Evolutionary conservation across 30 jellyfish, hydroid and myxozoan species (phyloP).

Genomic region (Clytia hemisphaerica): DNA sequence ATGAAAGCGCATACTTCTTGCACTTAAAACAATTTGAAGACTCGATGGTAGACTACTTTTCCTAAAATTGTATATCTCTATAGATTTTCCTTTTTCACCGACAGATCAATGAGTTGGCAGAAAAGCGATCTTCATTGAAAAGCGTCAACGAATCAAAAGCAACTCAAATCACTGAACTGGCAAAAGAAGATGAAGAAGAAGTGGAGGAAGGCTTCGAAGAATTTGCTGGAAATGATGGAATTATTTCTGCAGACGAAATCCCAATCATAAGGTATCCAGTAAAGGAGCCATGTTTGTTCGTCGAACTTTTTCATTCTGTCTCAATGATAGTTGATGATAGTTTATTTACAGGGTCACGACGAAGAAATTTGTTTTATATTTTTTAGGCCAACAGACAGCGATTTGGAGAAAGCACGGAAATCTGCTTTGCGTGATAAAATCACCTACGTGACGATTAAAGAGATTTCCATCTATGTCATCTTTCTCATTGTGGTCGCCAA

Average conservation of each 20-base stretch:
- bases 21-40: too few relatives aligned
- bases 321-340: too few relatives aligned
- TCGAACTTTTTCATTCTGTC: too few relatives aligned
- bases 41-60: too few relatives aligned
- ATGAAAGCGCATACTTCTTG: too few relatives aligned
- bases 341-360: too few relatives aligned
- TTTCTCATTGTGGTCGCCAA: conserved; percentile 38
- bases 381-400: conserved; percentile 51
- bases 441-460: conserved; percentile 34
- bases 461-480: conserved; percentile 35
- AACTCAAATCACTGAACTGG: too few relatives aligned
- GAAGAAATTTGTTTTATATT: background rate
- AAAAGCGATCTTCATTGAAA: too few relatives aligned
- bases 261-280: conserved; percentile 10
- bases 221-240: conserved; percentile 5
- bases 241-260: conserved; percentile 8
- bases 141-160: too few relatives aligned
- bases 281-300: background rate
- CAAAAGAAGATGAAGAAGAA: conserved; percentile 21
- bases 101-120: too few relatives aligned
- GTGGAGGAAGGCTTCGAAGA: background rate
- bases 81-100: too few relatives aligned
- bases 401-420: conserved; percentile 43
- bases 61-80: too few relatives aligned
- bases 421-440: conserved; percentile 37